Evolutionary conservation across 2,888 invertebrate genomes (phyloP), one percentile per base, ranked within the genome.

Genomic region (Leucophenga maculata): DNA sequence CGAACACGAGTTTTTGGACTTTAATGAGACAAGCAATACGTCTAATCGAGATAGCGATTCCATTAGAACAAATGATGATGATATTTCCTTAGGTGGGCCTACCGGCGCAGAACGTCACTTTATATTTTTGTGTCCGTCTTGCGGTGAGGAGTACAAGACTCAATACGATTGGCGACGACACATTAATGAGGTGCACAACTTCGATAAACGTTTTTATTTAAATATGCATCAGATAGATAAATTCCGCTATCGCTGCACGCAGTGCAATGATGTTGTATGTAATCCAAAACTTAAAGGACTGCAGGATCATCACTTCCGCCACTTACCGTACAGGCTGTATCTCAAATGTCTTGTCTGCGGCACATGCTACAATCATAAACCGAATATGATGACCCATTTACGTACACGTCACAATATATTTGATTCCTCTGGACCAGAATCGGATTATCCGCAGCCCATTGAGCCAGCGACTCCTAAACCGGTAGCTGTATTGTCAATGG

Each of bases 301-400:
- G n/a, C 86, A 86, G 73, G 86, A 86, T 76, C 86, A 86, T 71
- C 86, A 86, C 52, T 86, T 86, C 65, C 81, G 86, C 0, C 86
- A 86, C 69, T 72, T 86, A 44, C 82, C 85, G 3, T 84, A 81
- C 50, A 77, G 83, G 22, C 69, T 85, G n/a, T 86, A 86, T 66
- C 72, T 86, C 3, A 86, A 85, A 72, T 86, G 86, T 65, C 71
- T 86, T 3, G 71, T 86, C 8, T 86, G 86, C 31, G 84, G 86
- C 69, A 86, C 85, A 9, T 84, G 85, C 65, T 86, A 86, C 65
- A 86, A 86, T 71, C 86, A 86, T 64, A 86, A 86, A 69, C 86
- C 86, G 4, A 86, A 86, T 64, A 86, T 86, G 69, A 77, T 86
- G 0, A 84, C 81, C 0, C 86, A 86, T 77, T 55, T 86, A 65